phyloP scores from a whole-genome alignment of 1,140 invertebrate species.

The Trypoxylus dichotomus region DNA sequence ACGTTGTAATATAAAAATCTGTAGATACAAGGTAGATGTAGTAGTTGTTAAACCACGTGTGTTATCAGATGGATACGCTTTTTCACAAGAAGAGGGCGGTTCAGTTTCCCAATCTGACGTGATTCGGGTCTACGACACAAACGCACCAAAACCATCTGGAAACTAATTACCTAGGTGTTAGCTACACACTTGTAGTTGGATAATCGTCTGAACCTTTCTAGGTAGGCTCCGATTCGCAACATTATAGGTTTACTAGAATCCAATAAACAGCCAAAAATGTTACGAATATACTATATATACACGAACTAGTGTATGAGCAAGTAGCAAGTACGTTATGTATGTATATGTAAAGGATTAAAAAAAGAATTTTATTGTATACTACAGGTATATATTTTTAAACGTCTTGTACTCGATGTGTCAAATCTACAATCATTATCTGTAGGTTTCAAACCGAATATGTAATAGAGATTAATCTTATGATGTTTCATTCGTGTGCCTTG shows the following conservation, averaged over 20 bases:
- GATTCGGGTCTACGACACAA: constrained; percentile 91
- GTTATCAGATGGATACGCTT: constrained; percentile 91
- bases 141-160: constrained; percentile 78
- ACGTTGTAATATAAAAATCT: background rate
- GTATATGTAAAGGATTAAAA: background rate
- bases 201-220: background rate
- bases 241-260: background rate
- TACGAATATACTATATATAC: background rate
- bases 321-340: background rate
- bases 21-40: background rate
- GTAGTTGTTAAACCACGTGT: constrained; percentile 11
- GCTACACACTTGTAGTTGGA: background rate
- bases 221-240: background rate
- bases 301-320: background rate
- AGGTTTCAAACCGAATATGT: background rate
- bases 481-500: constrained; percentile 29
- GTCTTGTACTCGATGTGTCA: constrained; percentile 29
- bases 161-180: constrained; percentile 57
- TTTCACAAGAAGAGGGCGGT: constrained; percentile 98
- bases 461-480: constrained; percentile 4
- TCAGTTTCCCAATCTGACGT: constrained; percentile 89
- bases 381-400: constrained; percentile 27
- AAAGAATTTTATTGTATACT: background rate
- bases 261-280: constrained; percentile 4
- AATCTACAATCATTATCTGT: constrained; percentile 21